Evolutionary conservation across 1,140 invertebrate species (phyloP), one percentile per base, ranked within the genome.

Genomic region (Chrysomallon squamiferum): DNA sequence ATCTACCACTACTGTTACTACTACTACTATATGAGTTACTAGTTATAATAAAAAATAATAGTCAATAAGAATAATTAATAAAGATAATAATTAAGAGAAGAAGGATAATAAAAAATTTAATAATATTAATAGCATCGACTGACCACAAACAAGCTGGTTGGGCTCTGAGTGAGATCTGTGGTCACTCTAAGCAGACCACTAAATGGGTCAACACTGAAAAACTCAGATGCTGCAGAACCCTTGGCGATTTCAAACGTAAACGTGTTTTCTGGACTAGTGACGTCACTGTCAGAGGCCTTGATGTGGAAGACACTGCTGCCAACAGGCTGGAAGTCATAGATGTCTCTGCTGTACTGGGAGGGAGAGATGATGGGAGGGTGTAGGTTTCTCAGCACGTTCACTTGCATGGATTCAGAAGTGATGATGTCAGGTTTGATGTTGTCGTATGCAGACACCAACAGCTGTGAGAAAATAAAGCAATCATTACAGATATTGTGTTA

Each of bases 251-350:
- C 32, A 38, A 59, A 77, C 6, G 62, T 47, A 15, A 75, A 49
- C 9, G 38, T 59, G 45, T 77, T 75, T 30, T 77, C 73, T 22
- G 75, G 75, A 45, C 43, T 73, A 15, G 73, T 78, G n/a, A 61
- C 29, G 52, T 83, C 81, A 60, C 5, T n/a, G 57, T 83, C 81
- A 11, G 71, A 72, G 15, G 79, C 79, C 25, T 65, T 74, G 7
- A 80, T 69, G 25, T 68, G 65, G 20, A 77, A 32, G 25, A 83
- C 69, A 22, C 52, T 50, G 2, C 66, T 59, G 35, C 81, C 81
- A 2, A 76, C 56, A 27, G 76, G 62, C 2, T 71, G 62, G 52
- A 60, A 75, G 38, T 80, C 77, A 52, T 68, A 60, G 11, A 75
- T 66, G 6, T 62, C 68, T 0, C 43, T 63, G 3, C 49, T 65